Evolutionary conservation across 2,113 vertebrate genomes (phyloP).

Genomic region (Clarias magur): DNA sequence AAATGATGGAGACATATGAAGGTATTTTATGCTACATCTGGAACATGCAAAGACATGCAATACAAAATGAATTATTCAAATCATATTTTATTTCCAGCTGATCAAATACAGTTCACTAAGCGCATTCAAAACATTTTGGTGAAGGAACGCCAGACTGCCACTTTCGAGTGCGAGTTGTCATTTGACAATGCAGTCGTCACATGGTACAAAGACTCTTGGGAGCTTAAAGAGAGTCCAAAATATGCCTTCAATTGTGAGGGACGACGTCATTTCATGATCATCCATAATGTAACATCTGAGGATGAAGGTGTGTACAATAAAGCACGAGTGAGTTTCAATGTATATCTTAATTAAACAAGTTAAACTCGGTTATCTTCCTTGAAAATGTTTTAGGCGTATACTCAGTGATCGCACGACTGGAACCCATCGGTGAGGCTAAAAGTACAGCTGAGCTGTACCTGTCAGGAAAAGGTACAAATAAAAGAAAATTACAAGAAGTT

Average conservation of each 20-base stretch:
- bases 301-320: constrained; percentile 88
- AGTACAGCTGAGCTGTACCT: constrained; percentile 89
- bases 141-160: constrained; percentile 91
- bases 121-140: constrained; percentile 89
- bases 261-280: constrained; percentile 96
- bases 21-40: background rate
- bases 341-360: constrained; percentile 9
- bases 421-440: constrained; percentile 85
- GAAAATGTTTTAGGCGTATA: constrained; percentile 78
- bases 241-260: constrained; percentile 94
- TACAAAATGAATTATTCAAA: constrained; percentile 16
- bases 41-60: background rate
- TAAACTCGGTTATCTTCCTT: constrained; percentile 30
- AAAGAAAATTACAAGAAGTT: constrained; percentile 34
- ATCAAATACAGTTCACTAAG: constrained; percentile 90
- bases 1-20: background rate
- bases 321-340: constrained; percentile 27
- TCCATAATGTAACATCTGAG: constrained; percentile 91
- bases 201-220: constrained; percentile 95
- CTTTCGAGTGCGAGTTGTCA: constrained; percentile 95
- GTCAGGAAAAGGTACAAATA: constrained; percentile 82
- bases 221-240: constrained; percentile 90
- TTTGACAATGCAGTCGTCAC: constrained; percentile 96
- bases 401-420: constrained; percentile 86
- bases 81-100: constrained; percentile 71